Base-by-base conservation (phyloP, 2,888 invertebrate species). In the Xylota sylvarum region DNA sequence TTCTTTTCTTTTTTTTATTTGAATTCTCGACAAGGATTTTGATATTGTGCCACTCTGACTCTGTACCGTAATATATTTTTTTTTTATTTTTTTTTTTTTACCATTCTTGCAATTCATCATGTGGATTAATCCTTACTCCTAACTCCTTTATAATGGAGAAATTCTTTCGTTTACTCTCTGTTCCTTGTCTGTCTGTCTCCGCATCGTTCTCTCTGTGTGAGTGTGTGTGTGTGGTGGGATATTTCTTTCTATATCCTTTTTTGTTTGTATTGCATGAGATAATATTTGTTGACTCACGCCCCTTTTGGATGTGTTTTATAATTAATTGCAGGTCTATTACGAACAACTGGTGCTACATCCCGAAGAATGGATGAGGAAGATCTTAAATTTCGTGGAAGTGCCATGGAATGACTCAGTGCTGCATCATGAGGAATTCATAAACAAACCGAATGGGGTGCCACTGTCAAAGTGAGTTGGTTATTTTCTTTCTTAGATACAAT, bases 341-440 rank as follows among this genome's bases (percentile, higher is more conserved):
- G 99, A 99, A 93, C 97, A 98, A 93, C 94, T 99, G 90, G 99
- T 99, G 89, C 94, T 99, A 89, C 98, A 98, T 93, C 99, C 99
- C 7, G 95, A 95, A 88, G 94, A 95, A 88, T 97, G 97, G 95
- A 96, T 99, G 96, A 95, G 95, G 88, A 95, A 95, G 91, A 97
- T 99, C 90, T 94, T 98, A 32, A 93, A 94, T 88, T 99, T 98
- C 93, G 94, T 99, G 87, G 96, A 96, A 89, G 94, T 99, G 89
- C 97, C 97, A 43, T 99, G 99, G 99, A 96, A 97, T 93, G 97
- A 97, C 88, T 96, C 97, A 58, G 98, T 99, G 87, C 94, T 99
- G 90, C 98, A 99, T 93, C 99, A 99, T 93, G 98, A 99, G 93
- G 97, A 97, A 91, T 97, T 97, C 92, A 98, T 99, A 92, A 98